Base-by-base conservation (phyloP, 1,140 invertebrate species). In the Reticulitermes speratus region DNA sequence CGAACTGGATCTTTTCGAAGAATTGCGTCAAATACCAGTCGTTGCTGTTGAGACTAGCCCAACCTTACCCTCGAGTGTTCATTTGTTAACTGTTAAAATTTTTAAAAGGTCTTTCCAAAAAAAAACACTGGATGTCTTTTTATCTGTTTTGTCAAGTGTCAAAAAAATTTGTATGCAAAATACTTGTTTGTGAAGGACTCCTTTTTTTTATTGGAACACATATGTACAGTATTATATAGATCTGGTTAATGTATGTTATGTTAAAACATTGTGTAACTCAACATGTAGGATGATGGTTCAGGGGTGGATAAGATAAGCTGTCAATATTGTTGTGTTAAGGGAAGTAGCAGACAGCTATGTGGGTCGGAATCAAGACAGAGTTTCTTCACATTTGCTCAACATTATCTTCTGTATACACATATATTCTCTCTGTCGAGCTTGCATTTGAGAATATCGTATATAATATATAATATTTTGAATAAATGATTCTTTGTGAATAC, bases 391-490 rank as follows among this genome's bases (percentile, higher is more conserved):
- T 84, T 84, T 84, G 83, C 83, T 84, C 83, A 84, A 84, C 83
- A 8, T 45, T 52, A 84, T 84, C 48, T 84, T 45, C 83, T 84
- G 23, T 84, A 52, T 84, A 45, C 44, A 82, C 23, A 44, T 82
- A 82, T 82, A 82, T 82, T 82, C 32, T 84, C 83, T 84, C 83
- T 84, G 83, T 52, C 83, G 83, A 84, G 83, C 83, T 84, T 84
- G 83, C 38, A 84, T 84, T 84, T 44, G 83, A 84, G 83, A 84
- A 84, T 84, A 44, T 44, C 44, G 48, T 84, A 84, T 84, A 44
- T 84, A 84, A 84, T 84, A 44, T 84, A 84, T 84, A 84, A 84
- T 84, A 84, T 84, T 84, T 84, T 84, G 32, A 84, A 84, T 84
- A 84, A 84, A 84, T 52, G 48, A 84, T 84, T 84, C 83, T 84